phyloP scores from a whole-genome alignment of 2,888 invertebrate species.

The Lepetodrilus schrolli region DNA sequence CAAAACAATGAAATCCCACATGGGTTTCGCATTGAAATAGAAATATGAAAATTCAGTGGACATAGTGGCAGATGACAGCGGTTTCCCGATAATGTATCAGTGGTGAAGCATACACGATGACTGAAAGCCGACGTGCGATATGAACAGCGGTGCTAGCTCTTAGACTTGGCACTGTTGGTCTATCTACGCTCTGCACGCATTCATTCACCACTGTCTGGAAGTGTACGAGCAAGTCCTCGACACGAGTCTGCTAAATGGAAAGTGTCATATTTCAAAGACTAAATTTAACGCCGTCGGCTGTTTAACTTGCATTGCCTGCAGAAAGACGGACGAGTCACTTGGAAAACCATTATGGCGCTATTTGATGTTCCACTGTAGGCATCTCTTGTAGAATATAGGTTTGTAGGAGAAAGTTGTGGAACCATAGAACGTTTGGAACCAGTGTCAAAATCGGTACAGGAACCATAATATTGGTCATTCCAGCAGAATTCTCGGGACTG shows the following conservation, averaged over 20 bases:
- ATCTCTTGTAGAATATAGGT: no score
- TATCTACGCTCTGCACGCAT: no score
- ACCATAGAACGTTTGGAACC: neutral
- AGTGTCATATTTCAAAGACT: conserved; percentile 24
- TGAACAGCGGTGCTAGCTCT: neutral
- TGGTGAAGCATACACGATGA: no score
- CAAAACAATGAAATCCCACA: no score
- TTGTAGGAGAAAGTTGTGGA: neutral
- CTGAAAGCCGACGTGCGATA: neutral
- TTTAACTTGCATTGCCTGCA: neutral
- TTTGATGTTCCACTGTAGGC: neutral
- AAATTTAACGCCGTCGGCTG: conserved; percentile 24
- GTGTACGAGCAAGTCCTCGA: no score
- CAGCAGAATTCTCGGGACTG: neutral
- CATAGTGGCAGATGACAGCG: no score
- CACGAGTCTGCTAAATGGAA: neutral
- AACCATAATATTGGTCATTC: conserved; percentile 2
- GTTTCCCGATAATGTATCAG: no score
- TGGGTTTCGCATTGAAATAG: no score
- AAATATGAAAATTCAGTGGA: no score
- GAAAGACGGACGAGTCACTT: neutral
- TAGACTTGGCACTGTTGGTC: neutral
- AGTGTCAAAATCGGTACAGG: neutral
- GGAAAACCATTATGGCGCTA: neutral
- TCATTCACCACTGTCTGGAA: no score